These are phyloP conservation scores for Chydorus sphaericus DNA, from an alignment of 2,888 invertebrate genomes.

Conservation along the genomic window DNA sequence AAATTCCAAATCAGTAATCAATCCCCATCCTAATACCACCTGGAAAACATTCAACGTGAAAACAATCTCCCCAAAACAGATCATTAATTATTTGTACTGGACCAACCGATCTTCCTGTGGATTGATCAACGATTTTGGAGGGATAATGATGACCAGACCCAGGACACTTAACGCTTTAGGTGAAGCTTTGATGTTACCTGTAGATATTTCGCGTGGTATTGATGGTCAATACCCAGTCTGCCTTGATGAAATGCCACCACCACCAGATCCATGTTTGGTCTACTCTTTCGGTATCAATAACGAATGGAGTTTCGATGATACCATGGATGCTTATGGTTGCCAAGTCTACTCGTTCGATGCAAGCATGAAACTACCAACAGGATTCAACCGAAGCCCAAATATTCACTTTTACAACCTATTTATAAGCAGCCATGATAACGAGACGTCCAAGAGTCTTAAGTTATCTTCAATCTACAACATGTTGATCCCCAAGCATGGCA, in stretches of 20 bases:
- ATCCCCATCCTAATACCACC: too few species aligned
- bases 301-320: background rate
- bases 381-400: background rate
- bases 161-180: too few species aligned
- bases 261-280: background rate
- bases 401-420: background rate
- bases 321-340: background rate
- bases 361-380: background rate
- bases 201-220: background rate
- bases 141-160: background rate
- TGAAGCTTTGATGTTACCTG: too few species aligned
- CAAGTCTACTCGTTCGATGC: conserved; percentile 2
- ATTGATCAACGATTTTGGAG: background rate
- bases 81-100: background rate
- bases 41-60: too few species aligned
- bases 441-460: too few species aligned
- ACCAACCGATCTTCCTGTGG: background rate
- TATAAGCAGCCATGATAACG: too few species aligned
- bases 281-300: background rate
- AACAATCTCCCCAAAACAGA: too few species aligned
- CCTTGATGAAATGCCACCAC: background rate
- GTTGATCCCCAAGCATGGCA: background rate
- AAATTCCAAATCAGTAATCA: too few species aligned
- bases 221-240: background rate
- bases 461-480: background rate